phyloP scores from a whole-genome alignment of 2,888 invertebrate genomes.

The Papilio demoleus region DNA sequence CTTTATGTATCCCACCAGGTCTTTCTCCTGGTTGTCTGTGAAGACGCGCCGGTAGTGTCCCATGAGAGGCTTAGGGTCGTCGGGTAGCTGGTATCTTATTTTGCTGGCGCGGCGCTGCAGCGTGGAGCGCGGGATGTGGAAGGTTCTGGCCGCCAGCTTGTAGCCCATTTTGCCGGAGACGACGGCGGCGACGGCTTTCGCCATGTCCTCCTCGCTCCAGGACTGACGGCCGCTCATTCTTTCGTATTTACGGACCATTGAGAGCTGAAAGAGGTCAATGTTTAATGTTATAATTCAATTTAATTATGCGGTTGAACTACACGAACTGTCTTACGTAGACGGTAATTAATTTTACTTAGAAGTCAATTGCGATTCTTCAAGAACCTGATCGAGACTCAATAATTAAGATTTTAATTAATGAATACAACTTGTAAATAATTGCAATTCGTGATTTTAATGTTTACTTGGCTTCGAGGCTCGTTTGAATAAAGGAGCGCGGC shows the following conservation, averaged over 20 bases:
- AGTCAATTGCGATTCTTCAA: not conserved
- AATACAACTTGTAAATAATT: constrained; percentile 22
- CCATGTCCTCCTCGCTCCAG: constrained; percentile 81
- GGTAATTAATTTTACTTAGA: constrained; percentile 21
- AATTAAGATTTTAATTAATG: not conserved
- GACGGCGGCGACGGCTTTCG: constrained; percentile 78
- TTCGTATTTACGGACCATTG: constrained; percentile 81
- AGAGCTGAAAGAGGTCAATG: constrained; percentile 63
- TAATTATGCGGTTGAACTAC: not conserved
- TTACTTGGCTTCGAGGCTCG: constrained; percentile 49
- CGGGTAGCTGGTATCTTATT: constrained; percentile 73
- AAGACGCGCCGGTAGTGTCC: constrained; percentile 78
- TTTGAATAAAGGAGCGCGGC: constrained; percentile 53
- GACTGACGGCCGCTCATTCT: constrained; percentile 80
- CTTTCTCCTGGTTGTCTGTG: constrained; percentile 78
- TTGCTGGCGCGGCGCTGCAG: constrained; percentile 79
- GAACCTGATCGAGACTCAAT: not conserved
- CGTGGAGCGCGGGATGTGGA: constrained; percentile 78
- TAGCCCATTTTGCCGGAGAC: constrained; percentile 81
- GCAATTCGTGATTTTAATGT: constrained; percentile 11
- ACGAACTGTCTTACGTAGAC: not conserved
- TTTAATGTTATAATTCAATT: constrained; percentile 32
- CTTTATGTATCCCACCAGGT: constrained; percentile 78
- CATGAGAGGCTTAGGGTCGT: constrained; percentile 77
- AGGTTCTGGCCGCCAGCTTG: constrained; percentile 77